Base-by-base conservation (phyloP, 2,888 invertebrate genomes). In the Tiliacea citrago region DNA sequence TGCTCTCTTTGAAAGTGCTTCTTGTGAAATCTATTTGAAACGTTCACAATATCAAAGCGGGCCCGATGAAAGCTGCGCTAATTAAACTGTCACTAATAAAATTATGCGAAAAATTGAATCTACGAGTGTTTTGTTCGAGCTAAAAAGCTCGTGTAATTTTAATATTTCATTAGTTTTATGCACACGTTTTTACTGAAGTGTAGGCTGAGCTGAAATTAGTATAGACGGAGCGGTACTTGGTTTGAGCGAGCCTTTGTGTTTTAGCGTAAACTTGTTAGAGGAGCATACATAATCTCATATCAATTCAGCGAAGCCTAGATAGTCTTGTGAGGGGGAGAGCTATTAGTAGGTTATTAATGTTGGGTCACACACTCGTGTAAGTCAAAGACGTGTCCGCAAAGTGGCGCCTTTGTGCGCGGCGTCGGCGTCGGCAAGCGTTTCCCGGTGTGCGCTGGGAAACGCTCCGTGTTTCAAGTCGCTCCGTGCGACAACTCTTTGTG, bases 51-150 rank as follows among this genome's bases (percentile, higher is more conserved):
- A 95, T 95, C 94, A 95, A 94, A 95, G 95, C 95, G 92, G 92
- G 93, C 90, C 89, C 94, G 93, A 94, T 95, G 93, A 95, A 95
- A 95, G 96, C 94, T 91, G 91, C 94, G 95, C 95, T 96, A 96
- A 96, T 96, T 96, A 96, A 96, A 96, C 95, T 95, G 95, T 94
- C 94, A 94, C 94, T 96, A 95, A 96, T 96, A 95, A 95, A 95
- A 95, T 96, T 96, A 96, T 94, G 92, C 88, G 94, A 96, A 96
- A 96, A 96, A 95, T 94, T 93, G 91, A 94, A 94, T 94, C 91
- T 91, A 88, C 87, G 89, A 92, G 91, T 91, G 91, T 93, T 93
- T 91, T 92, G 89, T 91, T 89, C 90, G 81, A 85, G 90, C 90
- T 91, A 90, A 91, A 92, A 91, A 89, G 88, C 86, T 89, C 90